phyloP scores from a whole-genome alignment of 2,888 invertebrate species.

The Physocephala rufipes region DNA sequence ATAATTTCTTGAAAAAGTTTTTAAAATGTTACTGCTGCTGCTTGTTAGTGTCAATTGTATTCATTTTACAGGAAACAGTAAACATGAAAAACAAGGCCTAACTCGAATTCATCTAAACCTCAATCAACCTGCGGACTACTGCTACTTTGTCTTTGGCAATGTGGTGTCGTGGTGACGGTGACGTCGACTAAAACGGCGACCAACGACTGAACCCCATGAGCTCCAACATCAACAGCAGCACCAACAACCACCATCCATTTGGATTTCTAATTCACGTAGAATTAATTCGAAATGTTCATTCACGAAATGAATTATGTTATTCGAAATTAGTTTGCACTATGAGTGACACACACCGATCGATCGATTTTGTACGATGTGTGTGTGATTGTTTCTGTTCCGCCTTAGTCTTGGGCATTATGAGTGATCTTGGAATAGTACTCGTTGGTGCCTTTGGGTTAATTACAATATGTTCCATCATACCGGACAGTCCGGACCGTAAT shows the following conservation, averaged over 20 bases:
- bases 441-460: constrained; percentile 63
- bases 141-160: constrained; percentile 34
- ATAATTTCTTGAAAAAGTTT: no score
- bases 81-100: not conserved
- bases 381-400: no score
- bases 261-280: constrained; percentile 35
- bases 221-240: not conserved
- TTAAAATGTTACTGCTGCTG: not conserved
- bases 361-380: no score
- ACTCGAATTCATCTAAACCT: no score
- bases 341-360: constrained; percentile 22
- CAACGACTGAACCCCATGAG: not conserved
- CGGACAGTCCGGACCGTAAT: constrained; percentile 38
- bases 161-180: not conserved
- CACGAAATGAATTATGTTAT: constrained; percentile 61
- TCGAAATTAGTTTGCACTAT: constrained; percentile 61
- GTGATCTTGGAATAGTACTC: constrained; percentile 50
- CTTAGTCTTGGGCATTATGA: no score
- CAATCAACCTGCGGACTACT: constrained; percentile 25
- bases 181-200: not conserved
- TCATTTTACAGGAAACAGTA: not conserved
- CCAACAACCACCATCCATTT: constrained; percentile 2
- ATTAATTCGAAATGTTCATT: constrained; percentile 36
- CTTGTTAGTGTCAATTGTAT: not conserved
- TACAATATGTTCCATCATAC: constrained; percentile 52